phyloP scores from a whole-genome alignment of 2,797 vertebrate species.

The Anableps anableps region DNA sequence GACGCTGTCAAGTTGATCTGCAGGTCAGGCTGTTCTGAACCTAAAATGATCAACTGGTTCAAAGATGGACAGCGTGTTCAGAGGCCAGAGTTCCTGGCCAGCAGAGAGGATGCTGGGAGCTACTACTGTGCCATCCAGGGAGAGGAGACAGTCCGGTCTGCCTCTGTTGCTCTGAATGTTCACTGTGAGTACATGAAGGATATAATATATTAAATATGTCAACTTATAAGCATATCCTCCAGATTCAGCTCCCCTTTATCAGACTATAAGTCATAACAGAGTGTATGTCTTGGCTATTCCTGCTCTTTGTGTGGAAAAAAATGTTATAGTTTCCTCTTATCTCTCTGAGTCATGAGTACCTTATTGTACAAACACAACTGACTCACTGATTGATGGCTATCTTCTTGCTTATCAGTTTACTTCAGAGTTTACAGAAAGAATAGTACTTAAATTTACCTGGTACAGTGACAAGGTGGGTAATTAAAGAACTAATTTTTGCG shows the following conservation, averaged over 20 bases:
- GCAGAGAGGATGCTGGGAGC: slow-evolving; percentile 55
- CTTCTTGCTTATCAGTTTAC: background rate
- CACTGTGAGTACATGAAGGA: slow-evolving; percentile 46
- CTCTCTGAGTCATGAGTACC: background rate
- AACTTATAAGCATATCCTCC: background rate
- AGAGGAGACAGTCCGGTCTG: slow-evolving; percentile 36
- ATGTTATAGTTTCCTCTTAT: background rate
- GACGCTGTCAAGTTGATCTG: slow-evolving; percentile 50
- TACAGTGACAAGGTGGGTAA: background rate
- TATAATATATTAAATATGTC: background rate
- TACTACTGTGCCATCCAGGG: slow-evolving; percentile 54
- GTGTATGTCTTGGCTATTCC: background rate
- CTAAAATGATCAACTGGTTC: slow-evolving; percentile 32
- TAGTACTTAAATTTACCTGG: background rate
- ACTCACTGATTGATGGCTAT: background rate
- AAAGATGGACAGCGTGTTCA: slow-evolving; percentile 42
- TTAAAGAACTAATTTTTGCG: background rate
- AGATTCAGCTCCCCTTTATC: background rate
- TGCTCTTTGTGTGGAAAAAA: background rate
- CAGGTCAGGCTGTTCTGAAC: slow-evolving; percentile 17
- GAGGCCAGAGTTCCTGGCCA: slow-evolving; percentile 30
- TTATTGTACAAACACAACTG: background rate
- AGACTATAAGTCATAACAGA: background rate
- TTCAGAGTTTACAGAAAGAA: background rate
- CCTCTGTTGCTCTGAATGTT: slow-evolving; percentile 56